Base-by-base conservation (phyloP, 30 jellyfish, hydroid and myxozoan species). In the Aurelia aurita complex sp. Pacific region DNA sequence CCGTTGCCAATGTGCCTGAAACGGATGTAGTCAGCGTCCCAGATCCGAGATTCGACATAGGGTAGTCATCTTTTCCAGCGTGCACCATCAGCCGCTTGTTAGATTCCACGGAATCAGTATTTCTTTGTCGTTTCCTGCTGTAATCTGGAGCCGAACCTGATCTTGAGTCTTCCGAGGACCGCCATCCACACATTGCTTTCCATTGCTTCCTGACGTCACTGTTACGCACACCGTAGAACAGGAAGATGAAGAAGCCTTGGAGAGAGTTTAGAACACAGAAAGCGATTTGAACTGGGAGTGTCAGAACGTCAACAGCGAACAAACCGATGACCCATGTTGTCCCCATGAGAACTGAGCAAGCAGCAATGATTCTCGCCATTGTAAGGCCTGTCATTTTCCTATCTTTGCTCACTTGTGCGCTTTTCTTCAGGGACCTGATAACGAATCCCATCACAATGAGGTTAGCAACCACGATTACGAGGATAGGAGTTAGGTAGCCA, bases 221-320 rank as follows among this genome's bases (percentile, higher is more conserved):
- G 42, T 74, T 85, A 50, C 95, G 83, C 42, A 74, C 92, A 42
- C 97, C 81, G 77, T 88, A 88, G 81, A 88, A 88, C 7, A 88
- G 38, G 86, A 88, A 88, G 67, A 88, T 88, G 71, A 88, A 88
- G 81, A 88, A 81, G 18, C 97, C 97, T 83, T 90, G 97, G 38
- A 90, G 87, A 23, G 97, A 90, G 50, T 90, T 90, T 46, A 90
- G 52, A 4, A 83, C 69, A 85, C 97, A 90, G 57, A 90, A 90
- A 9, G 81, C 3, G 53, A 66, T 23, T 69, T 90, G 97, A 51
- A 90, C 38, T 5, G 94, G 89, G n/a, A 84, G 69, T 8, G 87
- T 82, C 18, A 84, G 74, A 43, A 72, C 94, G 55, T 82, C 97
- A 17, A 90, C 89, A 18, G 97, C 97, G 40, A 90, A 82, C 62